Conservation (phyloP, 1,140 invertebrate species). For the Campoletis sonorensis region DNA sequence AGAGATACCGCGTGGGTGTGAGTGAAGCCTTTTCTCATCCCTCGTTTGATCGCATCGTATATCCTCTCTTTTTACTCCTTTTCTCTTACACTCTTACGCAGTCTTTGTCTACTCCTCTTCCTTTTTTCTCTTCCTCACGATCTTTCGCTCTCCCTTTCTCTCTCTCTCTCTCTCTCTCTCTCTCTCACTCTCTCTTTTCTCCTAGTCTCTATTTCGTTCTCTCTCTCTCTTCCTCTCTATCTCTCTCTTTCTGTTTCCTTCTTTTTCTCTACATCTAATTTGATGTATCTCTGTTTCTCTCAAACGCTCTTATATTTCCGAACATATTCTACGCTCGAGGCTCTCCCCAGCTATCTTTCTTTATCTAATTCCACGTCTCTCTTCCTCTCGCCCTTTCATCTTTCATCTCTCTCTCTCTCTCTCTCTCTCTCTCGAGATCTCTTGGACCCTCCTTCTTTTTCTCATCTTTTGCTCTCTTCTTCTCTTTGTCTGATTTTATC, state of each 20-base stretch:
- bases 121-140: conserved; percentile 1
- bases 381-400: conserved; percentile 21
- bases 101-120: conserved; percentile 28
- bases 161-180: background rate
- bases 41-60: background rate
- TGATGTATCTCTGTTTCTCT: conserved; percentile 3
- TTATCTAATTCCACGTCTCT: conserved; percentile 31
- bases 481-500: conserved; percentile 34
- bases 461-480: background rate
- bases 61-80: conserved; percentile 16
- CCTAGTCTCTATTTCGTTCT: background rate
- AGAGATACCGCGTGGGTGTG: conserved; percentile 28
- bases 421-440: conserved; percentile 12
- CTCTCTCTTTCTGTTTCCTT: background rate
- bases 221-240: background rate
- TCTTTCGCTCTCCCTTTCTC: background rate
- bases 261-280: conserved; percentile 35
- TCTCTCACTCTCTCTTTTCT: conserved; percentile 45
- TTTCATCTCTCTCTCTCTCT: conserved; percentile 19
- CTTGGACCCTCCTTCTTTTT: background rate
- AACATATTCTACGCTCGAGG: conserved; percentile 8
- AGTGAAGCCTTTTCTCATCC: background rate
- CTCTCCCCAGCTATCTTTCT: conserved; percentile 34
- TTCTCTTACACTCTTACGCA: background rate
- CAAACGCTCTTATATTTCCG: conserved; percentile 15